These are phyloP conservation scores for Acrobasis suavella DNA, from an alignment of 2,888 invertebrate species.

Conservation along the genomic window DNA sequence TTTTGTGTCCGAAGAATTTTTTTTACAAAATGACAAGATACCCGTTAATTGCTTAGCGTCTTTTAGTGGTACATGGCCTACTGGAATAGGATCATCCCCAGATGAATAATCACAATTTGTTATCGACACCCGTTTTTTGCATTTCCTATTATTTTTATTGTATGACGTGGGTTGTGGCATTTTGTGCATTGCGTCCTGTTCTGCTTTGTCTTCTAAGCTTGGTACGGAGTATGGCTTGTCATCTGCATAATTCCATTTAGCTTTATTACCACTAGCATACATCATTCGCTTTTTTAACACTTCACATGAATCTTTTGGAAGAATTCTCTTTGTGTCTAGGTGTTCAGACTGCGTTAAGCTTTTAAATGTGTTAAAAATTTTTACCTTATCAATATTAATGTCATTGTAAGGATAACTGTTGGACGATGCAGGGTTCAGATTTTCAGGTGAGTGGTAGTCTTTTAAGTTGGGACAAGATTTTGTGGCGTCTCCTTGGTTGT, in stretches of 20 bases:
- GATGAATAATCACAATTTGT: conserved; percentile 40
- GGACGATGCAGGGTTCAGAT: neutral
- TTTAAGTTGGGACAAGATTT: conserved; percentile 66
- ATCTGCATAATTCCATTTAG: conserved; percentile 44
- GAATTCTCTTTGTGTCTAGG: conserved; percentile 35
- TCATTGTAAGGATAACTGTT: conserved; percentile 16
- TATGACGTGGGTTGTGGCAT: conserved; percentile 21
- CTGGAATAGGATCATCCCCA: neutral
- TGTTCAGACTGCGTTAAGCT: conserved; percentile 33
- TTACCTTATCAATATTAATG: conserved; percentile 29
- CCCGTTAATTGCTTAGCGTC: conserved; percentile 20
- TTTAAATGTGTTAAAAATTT: conserved; percentile 42
- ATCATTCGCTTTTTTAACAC: conserved; percentile 58
- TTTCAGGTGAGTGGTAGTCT: conserved; percentile 38
- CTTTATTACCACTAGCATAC: conserved; percentile 52
- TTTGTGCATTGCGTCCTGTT: conserved; percentile 33
- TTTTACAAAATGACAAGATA: conserved; percentile 36
- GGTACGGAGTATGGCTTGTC: conserved; percentile 35
- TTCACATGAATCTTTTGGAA: conserved; percentile 67
- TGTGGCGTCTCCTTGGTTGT: conserved; percentile 45
- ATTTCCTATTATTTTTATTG: conserved; percentile 35
- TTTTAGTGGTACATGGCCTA: conserved; percentile 17
- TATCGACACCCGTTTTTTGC: conserved; percentile 51
- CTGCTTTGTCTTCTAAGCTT: conserved; percentile 41
- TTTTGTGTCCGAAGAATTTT: conserved; percentile 34